Evolutionary conservation across 2,888 invertebrate species (phyloP).

Genomic region (Dioctria rufipes): DNA sequence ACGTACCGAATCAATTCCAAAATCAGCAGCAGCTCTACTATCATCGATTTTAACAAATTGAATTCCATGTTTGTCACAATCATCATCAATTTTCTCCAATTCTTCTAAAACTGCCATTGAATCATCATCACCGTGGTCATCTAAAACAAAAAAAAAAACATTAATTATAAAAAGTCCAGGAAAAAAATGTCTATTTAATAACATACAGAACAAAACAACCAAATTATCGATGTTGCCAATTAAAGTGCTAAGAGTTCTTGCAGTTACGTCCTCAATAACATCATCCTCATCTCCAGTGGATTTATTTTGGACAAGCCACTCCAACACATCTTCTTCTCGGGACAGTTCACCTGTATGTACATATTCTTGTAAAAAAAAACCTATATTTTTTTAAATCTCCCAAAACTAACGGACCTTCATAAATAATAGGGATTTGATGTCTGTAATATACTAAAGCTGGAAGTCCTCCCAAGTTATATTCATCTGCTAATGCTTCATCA

Average conservation of each 20-base stretch:
- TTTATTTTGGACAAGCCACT: constrained; percentile 94
- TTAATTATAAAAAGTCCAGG: background rate
- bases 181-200: background rate
- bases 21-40: constrained; percentile 84
- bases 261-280: constrained; percentile 94
- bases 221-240: constrained; percentile 92
- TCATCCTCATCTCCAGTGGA: constrained; percentile 95
- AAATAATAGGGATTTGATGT: constrained; percentile 94
- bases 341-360: constrained; percentile 82
- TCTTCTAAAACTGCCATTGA: constrained; percentile 89
- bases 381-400: no score
- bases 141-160: constrained; percentile 71
- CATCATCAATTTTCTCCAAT: constrained; percentile 94
- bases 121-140: constrained; percentile 91
- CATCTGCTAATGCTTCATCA: constrained; percentile 91
- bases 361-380: background rate
- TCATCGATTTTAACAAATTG: constrained; percentile 96
- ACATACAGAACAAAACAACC: constrained; percentile 93
- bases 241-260: constrained; percentile 88
- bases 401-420: constrained; percentile 81
- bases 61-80: constrained; percentile 92
- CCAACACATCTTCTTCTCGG: constrained; percentile 91
- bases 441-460: constrained; percentile 94
- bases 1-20: constrained; percentile 81
- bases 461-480: constrained; percentile 90